phyloP scores from a whole-genome alignment of 2,113 vertebrate genomes.

The Sylvilagus bachmani region DNA sequence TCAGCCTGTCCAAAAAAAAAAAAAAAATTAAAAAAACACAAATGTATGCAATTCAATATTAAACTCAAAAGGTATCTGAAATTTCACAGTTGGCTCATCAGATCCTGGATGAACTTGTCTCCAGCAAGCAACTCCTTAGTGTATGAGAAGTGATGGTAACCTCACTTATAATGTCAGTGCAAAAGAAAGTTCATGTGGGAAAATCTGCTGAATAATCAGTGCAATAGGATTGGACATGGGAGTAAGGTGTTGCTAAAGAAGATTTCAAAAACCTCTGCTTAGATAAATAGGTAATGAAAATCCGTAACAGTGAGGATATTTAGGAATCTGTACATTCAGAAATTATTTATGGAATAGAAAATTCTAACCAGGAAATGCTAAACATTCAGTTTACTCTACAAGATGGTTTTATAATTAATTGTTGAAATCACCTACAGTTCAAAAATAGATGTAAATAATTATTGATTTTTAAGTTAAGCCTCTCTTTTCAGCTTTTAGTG shows the following conservation, averaged over 20 bases:
- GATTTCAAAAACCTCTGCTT: not conserved
- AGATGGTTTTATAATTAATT: constrained; percentile 53
- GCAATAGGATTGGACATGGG: not conserved
- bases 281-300: not conserved
- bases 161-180: not conserved
- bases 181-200: not conserved
- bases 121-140: not conserved
- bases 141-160: not conserved
- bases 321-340: not conserved
- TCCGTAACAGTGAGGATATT: not conserved
- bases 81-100: not conserved
- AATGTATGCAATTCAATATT: not conserved
- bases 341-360: constrained; percentile 32
- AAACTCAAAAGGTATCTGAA: not conserved
- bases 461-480: constrained; percentile 61
- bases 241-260: not conserved
- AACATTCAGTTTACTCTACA: not conserved
- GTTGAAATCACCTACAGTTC: constrained; percentile 36
- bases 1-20: too few species aligned
- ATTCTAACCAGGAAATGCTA: not conserved
- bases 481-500: constrained; percentile 64
- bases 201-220: not conserved
- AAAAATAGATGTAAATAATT: constrained; percentile 60
- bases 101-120: not conserved
- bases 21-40: too few species aligned